phyloP scores from a whole-genome alignment of 1,140 invertebrate species.

The Drosophila nigrodunni region DNA sequence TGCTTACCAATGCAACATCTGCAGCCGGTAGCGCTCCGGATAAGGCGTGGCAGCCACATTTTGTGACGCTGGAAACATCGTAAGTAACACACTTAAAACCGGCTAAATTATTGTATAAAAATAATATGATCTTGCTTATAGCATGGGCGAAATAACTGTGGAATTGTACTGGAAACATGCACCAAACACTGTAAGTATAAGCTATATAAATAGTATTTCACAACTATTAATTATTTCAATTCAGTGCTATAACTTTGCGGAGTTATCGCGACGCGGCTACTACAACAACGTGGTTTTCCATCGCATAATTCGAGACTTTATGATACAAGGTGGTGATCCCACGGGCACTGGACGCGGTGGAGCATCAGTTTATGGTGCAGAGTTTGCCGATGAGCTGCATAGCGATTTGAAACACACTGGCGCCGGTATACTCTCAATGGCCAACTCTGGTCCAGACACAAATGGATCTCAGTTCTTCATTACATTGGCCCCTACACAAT shows the following conservation, averaged over 20 bases:
- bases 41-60: constrained; percentile 94
- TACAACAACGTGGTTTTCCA: constrained; percentile 99
- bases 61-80: constrained; percentile 92
- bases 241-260: constrained; percentile 96
- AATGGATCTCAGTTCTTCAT: constrained; percentile 99
- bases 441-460: constrained; percentile 97
- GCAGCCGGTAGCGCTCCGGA: constrained; percentile 88
- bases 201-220: background rate
- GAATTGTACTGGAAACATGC: constrained; percentile 99
- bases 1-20: constrained; percentile 47
- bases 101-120: too few relatives aligned
- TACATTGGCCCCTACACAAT: constrained; percentile 97
- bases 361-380: constrained; percentile 97
- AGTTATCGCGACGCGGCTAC: constrained; percentile 95
- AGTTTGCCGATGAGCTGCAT: constrained; percentile 98
- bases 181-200: constrained; percentile 89
- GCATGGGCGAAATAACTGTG: constrained; percentile 96
- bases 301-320: constrained; percentile 97
- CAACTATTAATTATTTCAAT: background rate
- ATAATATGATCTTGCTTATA: constrained; percentile 85
- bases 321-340: constrained; percentile 98
- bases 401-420: constrained; percentile 97
- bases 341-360: constrained; percentile 97
- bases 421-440: constrained; percentile 88
- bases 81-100: constrained; percentile 84